Conservation (phyloP, 2,888 invertebrate species). For the Pachymerium ferrugineum region DNA sequence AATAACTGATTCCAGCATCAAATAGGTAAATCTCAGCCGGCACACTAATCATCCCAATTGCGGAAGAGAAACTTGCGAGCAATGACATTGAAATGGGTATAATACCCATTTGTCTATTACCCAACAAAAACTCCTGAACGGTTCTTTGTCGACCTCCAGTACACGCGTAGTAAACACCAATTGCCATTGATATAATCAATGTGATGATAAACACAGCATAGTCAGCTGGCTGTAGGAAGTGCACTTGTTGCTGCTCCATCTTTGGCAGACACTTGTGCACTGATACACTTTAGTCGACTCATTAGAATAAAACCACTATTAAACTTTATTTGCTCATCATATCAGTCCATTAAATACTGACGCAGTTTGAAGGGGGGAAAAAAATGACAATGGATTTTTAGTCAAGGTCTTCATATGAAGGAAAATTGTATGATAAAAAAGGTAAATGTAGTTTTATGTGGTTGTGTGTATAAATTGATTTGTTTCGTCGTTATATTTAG, state of each 20-base stretch:
- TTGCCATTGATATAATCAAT: constrained; percentile 71
- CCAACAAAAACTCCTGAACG: constrained; percentile 71
- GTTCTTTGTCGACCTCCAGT: constrained; percentile 64
- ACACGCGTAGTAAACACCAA: constrained; percentile 79
- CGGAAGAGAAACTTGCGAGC: constrained; percentile 71
- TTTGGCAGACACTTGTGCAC: too few species aligned
- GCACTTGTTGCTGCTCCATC: not conserved
- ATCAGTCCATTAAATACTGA: not conserved
- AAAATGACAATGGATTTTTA: not conserved
- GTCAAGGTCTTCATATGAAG: not conserved
- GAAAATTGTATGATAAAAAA: not conserved
- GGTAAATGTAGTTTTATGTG: not conserved
- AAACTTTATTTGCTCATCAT: constrained; percentile 12
- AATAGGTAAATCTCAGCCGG: constrained; percentile 86
- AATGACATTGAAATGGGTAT: constrained; percentile 84
- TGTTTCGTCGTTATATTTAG: not conserved
- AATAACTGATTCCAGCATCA: constrained; percentile 64
- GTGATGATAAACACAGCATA: constrained; percentile 69
- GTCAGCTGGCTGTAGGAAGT: constrained; percentile 50
- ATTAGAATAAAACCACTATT: constrained; percentile 4
- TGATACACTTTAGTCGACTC: not conserved
- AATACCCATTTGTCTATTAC: constrained; percentile 68
- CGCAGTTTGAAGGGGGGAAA: constrained; percentile 7
- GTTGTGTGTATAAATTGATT: not conserved
- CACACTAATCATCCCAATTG: constrained; percentile 82